These are phyloP conservation scores for Xestobium rufovillosum DNA, from an alignment of 2,888 invertebrate genomes.

Conservation along the genomic window DNA sequence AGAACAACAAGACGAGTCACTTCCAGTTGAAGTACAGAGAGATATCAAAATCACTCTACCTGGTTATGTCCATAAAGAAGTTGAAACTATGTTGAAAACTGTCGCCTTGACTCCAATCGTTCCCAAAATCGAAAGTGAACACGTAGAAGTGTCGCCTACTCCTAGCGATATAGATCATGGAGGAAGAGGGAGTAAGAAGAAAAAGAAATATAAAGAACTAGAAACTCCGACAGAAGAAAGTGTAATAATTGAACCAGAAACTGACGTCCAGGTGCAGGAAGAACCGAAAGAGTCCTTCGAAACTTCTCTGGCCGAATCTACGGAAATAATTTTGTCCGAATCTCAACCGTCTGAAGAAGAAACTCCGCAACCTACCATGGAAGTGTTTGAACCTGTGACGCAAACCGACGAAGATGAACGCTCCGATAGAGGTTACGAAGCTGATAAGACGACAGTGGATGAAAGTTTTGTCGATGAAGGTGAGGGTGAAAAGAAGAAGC, in stretches of 20 bases:
- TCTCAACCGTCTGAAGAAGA: conserved; percentile 46
- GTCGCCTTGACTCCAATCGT: conserved; percentile 30
- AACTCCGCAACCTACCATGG: conserved; percentile 48
- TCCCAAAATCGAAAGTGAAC: conserved; percentile 35
- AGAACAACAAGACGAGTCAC: conserved; percentile 27
- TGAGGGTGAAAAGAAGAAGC: conserved; percentile 39
- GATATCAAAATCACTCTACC: conserved; percentile 37
- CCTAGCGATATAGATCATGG: conserved; percentile 44
- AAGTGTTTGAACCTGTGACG: conserved; percentile 35
- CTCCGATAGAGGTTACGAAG: conserved; percentile 64
- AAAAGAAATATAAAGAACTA: conserved; percentile 53
- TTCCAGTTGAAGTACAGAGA: conserved; percentile 31
- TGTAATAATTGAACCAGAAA: conserved; percentile 19
- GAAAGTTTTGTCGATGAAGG: conserved; percentile 47
- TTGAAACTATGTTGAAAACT: conserved; percentile 20
- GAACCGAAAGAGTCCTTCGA: conserved; percentile 32
- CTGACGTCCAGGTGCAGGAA: conserved; percentile 14
- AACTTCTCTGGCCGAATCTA: conserved; percentile 49
- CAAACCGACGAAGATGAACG: conserved; percentile 41
- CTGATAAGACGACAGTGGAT: conserved; percentile 57
- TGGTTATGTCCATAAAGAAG: conserved; percentile 19
- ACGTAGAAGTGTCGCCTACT: conserved; percentile 34
- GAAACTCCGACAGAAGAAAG: conserved; percentile 25
- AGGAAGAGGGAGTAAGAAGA: conserved; percentile 53
- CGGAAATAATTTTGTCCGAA: conserved; percentile 47